Evolutionary conservation across 2,888 invertebrate species (phyloP), one percentile per base, ranked within the genome.

Genomic region (Hypsopygia costalis): DNA sequence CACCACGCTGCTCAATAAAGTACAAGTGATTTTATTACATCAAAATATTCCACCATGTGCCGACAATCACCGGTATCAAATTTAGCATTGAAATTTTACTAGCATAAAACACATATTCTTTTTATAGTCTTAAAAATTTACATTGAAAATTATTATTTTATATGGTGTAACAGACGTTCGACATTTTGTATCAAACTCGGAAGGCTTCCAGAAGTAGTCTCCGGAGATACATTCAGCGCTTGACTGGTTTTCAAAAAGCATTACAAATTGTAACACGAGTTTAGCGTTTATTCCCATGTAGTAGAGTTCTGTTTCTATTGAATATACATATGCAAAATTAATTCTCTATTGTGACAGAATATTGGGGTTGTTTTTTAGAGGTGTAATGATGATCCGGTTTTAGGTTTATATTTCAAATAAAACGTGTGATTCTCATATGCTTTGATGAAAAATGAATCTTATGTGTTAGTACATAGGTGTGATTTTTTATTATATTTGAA

Each of bases 181-280:
- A 34, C 38, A 39, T 37, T 44, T 43, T 43, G 46, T 44, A 47
- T 44, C 37, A 46, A 44, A 51, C 48, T 44, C 36, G 36, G 40
- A 46, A 46, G 45, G 41, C 45, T 45, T 39, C 39, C 34, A 30
- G 30, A 40, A 48, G 42, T 41, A 40, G 43, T 43, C 52, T 43
- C 52, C 6, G 32, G 50, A 41, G 52, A 43, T 44, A 52, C 46
- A 52, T 50, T 48, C 37, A 32, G 40, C 31, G 50, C 45, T 47
- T 47, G 41, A 40, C 37, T 47, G 48, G 34, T 35, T 46, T 34
- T 42, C 29, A 28, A 34, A 35, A 34, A 34, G 38, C 36, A 30
- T 36, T 31, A 27, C 28, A 9, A 11, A 10, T n/a, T 16, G 30
- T 37, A 35, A 40, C 45, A 12, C 34, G 38, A 45, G 28, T 41